Base-by-base conservation (phyloP, 1,140 invertebrate species). In the Zophobas atratus region DNA sequence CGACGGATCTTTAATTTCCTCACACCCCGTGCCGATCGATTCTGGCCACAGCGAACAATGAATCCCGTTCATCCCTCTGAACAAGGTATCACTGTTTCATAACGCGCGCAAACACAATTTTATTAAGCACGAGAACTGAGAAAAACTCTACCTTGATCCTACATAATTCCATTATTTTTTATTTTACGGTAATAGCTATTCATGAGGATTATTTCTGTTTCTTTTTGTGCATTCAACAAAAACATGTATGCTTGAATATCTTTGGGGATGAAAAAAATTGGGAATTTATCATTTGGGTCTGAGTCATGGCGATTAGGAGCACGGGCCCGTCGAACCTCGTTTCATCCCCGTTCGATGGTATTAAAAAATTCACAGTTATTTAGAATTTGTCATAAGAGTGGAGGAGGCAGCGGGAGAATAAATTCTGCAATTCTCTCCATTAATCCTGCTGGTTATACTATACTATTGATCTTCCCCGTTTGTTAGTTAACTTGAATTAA, bases 1-100 rank as follows among this genome's bases (percentile, higher is more conserved):
- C 57, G 56, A 46, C 72, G 77, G 77, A 78, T 78, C 77, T 78
- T 78, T 78, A 78, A 78, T 78, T 78, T 78, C 77, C 77, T 78
- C 55, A 78, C 72, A 74, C 4, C 2, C 49, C 48, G 56, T 53
- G 49, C 76, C 55, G 39, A 77, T 77, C 76, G 76, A 77, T 77
- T 77, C 38, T 72, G 1, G 6, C 43, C 33, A 5, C 33, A 41
- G 6, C 60, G 43, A 67, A 67, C 60, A 67, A 67, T 67, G 60
- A 43, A 39, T 33, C 20, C 33, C 8, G 43, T 67, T 43, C 8
- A 67, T 8, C 6, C 60, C 60, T 67, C 35, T 41, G 60, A 67
- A 67, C 39, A 67, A 43, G n/a, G 35, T 43, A 67, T 46, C 35
- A 43, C 35, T 43, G 60, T 43, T n/a, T 2, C 43, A 33, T 33